Conservation (phyloP, 2,888 invertebrate species). For the Formica aserva region DNA sequence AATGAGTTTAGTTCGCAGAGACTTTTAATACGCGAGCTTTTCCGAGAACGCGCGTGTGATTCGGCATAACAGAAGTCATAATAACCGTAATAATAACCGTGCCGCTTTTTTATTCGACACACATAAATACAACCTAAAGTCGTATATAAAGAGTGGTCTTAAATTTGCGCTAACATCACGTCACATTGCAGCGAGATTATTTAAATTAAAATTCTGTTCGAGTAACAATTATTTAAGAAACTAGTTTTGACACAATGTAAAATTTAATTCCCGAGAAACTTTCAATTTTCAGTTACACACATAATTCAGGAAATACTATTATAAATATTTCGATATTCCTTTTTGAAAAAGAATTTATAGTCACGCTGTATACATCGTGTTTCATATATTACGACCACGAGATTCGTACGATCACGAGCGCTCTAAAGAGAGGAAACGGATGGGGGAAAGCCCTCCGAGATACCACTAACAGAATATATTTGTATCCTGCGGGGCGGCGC, state of each 20-base stretch:
- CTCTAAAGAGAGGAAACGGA: constrained; percentile 38
- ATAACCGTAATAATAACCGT: constrained; percentile 21
- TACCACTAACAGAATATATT: constrained; percentile 32
- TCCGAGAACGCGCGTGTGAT: not conserved
- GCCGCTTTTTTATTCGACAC: constrained; percentile 14
- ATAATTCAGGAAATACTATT: not conserved
- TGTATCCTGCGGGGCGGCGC: constrained; percentile 28
- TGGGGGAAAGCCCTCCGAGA: constrained; percentile 35
- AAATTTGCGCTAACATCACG: not conserved
- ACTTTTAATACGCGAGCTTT: constrained; percentile 34
- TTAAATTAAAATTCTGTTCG: not conserved
- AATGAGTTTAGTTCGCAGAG: constrained; percentile 36
- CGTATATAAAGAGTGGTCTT: not conserved
- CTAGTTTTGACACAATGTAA: not conserved
- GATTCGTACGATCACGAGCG: not conserved
- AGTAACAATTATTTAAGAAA: not conserved
- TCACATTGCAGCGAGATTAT: not conserved
- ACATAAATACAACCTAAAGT: constrained; percentile 26
- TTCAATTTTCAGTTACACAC: not conserved
- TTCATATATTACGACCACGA: not conserved
- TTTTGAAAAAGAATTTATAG: constrained; percentile 15
- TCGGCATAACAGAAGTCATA: constrained; percentile 7
- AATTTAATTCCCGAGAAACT: not conserved
- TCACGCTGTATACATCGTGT: not conserved
- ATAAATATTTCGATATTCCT: not conserved